Percentiles rank a stretch among this genome's conserved stretches.
Conservation (phyloP, 2,888 invertebrate species). For the Chelonus formosanus region DNA sequence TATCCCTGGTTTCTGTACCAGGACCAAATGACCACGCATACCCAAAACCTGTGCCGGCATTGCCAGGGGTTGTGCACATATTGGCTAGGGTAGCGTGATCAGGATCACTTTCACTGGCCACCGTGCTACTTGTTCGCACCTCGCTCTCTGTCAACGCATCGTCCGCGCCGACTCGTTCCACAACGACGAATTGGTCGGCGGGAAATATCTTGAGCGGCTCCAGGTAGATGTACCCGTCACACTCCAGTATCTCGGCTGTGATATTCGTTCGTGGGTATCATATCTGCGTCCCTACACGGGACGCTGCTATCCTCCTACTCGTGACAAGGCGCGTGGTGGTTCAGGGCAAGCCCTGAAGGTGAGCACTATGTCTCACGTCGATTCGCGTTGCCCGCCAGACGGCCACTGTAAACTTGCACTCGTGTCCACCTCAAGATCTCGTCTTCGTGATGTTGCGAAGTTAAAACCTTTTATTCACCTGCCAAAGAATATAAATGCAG, state of each 20-base stretch:
- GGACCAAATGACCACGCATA: conserved; percentile 64
- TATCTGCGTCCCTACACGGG: conserved; percentile 47
- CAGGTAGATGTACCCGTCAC: conserved; percentile 61
- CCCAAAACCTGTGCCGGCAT: conserved; percentile 62
- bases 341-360: background rate
- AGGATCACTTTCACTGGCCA: conserved; percentile 44
- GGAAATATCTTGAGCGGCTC: conserved; percentile 64
- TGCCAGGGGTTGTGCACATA: conserved; percentile 64
- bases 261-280: conserved; percentile 50
- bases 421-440: conserved; percentile 30
- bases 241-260: conserved; percentile 59
- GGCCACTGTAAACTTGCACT: conserved; percentile 13
- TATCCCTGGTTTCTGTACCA: conserved; percentile 59
- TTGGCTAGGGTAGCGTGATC: conserved; percentile 56
- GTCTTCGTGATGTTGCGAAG: conserved; percentile 7
- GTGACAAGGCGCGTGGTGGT: conserved; percentile 3
- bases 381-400: conserved; percentile 10
- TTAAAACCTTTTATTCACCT: conserved; percentile 4
- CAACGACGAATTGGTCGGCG: conserved; percentile 62
- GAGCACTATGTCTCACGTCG: background rate
- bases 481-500: conserved; percentile 26
- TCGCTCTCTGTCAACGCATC: conserved; percentile 56
- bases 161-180: conserved; percentile 57
- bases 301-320: conserved; percentile 32
- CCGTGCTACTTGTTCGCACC: conserved; percentile 42